Evolutionary conservation across 2,113 vertebrate species (phyloP).

Genomic region (Dipodomys merriami): DNA sequence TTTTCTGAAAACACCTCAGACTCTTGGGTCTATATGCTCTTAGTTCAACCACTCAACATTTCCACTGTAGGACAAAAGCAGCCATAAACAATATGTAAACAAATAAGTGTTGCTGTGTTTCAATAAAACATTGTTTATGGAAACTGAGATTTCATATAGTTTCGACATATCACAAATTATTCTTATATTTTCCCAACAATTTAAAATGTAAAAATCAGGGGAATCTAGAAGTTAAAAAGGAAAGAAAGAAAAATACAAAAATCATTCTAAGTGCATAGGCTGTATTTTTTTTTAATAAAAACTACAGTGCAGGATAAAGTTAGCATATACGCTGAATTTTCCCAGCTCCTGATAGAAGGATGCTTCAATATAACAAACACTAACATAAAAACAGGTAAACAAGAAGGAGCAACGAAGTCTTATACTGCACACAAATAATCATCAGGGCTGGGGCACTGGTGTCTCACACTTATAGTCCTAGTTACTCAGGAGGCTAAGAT

Average conservation of each 20-base stretch:
- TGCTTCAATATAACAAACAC: constrained; percentile 27
- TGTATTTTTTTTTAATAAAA: neutral
- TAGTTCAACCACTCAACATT: neutral
- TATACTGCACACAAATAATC: neutral
- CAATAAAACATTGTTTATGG: neutral
- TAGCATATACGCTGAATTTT: neutral
- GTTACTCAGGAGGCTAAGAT: too few relatives aligned
- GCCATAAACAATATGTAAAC: neutral
- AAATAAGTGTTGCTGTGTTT: neutral
- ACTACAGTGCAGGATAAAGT: neutral
- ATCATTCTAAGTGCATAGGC: neutral
- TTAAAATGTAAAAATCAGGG: too few relatives aligned
- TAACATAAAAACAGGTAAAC: neutral
- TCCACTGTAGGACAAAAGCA: neutral
- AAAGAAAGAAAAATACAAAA: neutral
- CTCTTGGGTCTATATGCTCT: neutral
- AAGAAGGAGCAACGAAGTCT: constrained; percentile 22
- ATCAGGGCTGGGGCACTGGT: neutral
- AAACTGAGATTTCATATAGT: constrained; percentile 28
- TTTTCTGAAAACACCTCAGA: constrained; percentile 25
- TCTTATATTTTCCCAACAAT: neutral
- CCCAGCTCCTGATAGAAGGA: constrained; percentile 23
- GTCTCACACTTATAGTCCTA: too few relatives aligned
- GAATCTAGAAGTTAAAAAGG: neutral
- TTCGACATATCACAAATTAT: constrained; percentile 25